These are phyloP conservation scores for Amiota communis DNA, from an alignment of 2,888 invertebrate species.

Conservation along the genomic window DNA sequence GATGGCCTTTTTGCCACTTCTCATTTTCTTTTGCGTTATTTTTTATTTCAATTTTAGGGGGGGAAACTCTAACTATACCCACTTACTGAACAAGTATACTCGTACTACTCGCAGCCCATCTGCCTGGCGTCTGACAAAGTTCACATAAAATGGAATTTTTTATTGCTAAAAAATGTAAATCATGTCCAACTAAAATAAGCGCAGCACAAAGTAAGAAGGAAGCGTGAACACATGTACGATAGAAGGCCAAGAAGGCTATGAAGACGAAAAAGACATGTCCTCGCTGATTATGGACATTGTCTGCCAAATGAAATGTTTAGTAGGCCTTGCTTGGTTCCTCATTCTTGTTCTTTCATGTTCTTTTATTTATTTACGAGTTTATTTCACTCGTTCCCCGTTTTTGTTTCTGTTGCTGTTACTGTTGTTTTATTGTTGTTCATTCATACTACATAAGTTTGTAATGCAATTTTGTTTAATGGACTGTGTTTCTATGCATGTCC, in stretches of 20 bases:
- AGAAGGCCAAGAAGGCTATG: neutral
- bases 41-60: slow-evolving; percentile 19
- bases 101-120: no score
- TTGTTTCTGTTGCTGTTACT: neutral
- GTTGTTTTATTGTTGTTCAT: neutral
- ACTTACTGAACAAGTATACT: no score
- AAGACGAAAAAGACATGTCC: slow-evolving; percentile 35
- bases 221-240: neutral
- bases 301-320: slow-evolving; percentile 19
- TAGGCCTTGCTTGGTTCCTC: slow-evolving; percentile 5
- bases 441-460: neutral
- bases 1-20: slow-evolving; percentile 23
- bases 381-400: neutral
- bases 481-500: slow-evolving; percentile 4
- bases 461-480: slow-evolving; percentile 27
- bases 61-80: neutral
- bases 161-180: slow-evolving; percentile 64
- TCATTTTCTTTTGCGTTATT: neutral
- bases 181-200: slow-evolving; percentile 49
- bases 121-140: slow-evolving; percentile 28
- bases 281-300: slow-evolving; percentile 57
- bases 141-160: slow-evolving; percentile 64
- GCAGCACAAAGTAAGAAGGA: slow-evolving; percentile 30
- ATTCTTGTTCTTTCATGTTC: neutral
- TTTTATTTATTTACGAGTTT: neutral